Conservation (phyloP, 2,888 invertebrate genomes). For the Euzetes globulus region DNA sequence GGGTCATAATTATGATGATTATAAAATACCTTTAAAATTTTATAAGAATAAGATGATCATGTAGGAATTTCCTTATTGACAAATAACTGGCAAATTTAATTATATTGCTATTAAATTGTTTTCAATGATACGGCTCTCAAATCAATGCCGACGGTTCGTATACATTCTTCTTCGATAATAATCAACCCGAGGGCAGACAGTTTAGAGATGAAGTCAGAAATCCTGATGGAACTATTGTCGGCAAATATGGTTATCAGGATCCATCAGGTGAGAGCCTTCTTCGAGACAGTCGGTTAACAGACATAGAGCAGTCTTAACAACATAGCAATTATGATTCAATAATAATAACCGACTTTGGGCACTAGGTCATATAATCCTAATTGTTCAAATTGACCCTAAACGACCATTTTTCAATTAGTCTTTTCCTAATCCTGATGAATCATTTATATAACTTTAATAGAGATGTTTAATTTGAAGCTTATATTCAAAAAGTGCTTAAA, state of each 20-base stretch:
- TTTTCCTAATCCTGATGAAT: no score
- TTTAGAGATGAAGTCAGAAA: constrained; percentile 41
- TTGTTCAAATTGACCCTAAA: no score
- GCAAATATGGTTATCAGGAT: constrained; percentile 41
- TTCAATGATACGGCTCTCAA: constrained; percentile 1
- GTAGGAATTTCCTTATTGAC: no score
- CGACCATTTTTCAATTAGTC: no score
- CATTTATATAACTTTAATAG: no score
- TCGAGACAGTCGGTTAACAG: no score
- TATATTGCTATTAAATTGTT: not conserved
- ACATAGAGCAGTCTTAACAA: no score
- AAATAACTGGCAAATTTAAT: not conserved
- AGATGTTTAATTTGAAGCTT: no score
- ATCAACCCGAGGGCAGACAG: constrained; percentile 40
- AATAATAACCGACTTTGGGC: not conserved
- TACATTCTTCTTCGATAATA: constrained; percentile 20
- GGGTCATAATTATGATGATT: not conserved
- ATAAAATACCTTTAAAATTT: no score
- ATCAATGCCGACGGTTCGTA: constrained; percentile 23
- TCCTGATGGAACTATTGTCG: constrained; percentile 40
- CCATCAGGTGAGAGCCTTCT: constrained; percentile 24
- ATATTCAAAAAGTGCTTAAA: no score
- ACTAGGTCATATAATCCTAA: no score
- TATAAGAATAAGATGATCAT: no score
- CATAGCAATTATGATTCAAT: not conserved